Conservation (phyloP, 2,888 invertebrate genomes). For the Heliconius ismenius region DNA sequence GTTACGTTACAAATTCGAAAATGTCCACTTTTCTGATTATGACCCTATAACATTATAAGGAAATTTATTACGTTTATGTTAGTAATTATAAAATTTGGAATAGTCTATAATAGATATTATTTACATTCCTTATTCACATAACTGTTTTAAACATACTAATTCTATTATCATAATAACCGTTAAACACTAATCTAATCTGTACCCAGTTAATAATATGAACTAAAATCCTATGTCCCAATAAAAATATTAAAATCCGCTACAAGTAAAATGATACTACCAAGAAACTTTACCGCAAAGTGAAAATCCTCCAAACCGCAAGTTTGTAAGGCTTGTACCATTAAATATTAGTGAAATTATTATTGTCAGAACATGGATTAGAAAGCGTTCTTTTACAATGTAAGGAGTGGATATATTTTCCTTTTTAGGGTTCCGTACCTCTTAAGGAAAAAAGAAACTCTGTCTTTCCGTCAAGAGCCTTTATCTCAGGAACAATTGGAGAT, state of each 20-base stretch:
- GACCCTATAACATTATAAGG: background rate
- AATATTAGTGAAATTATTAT: slow-evolving; percentile 30
- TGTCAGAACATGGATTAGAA: slow-evolving; percentile 17
- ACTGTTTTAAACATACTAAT: background rate
- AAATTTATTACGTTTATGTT: background rate
- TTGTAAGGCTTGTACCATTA: slow-evolving; percentile 29
- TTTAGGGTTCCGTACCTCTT: too few species aligned
- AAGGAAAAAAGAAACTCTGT: too few species aligned
- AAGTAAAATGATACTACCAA: slow-evolving; percentile 26
- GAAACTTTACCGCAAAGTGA: slow-evolving; percentile 32
- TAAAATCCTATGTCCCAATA: background rate
- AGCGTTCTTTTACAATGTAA: background rate
- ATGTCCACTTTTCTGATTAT: too few species aligned
- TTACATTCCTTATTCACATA: background rate
- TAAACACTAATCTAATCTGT: background rate
- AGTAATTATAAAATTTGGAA: background rate
- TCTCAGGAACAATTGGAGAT: too few species aligned
- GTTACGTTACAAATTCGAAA: too few species aligned
- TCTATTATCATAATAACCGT: background rate
- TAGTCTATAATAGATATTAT: background rate
- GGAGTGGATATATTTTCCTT: background rate
- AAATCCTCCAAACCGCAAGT: slow-evolving; percentile 29
- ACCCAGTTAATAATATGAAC: background rate
- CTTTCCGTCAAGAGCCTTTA: too few species aligned
- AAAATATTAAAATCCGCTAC: slow-evolving; percentile 7